Percentiles rank a stretch among this genome's conserved stretches.
These are phyloP conservation scores for Allochrocebus solatus DNA, from an alignment of 2,797 vertebrate species.

Conservation along the genomic window DNA sequence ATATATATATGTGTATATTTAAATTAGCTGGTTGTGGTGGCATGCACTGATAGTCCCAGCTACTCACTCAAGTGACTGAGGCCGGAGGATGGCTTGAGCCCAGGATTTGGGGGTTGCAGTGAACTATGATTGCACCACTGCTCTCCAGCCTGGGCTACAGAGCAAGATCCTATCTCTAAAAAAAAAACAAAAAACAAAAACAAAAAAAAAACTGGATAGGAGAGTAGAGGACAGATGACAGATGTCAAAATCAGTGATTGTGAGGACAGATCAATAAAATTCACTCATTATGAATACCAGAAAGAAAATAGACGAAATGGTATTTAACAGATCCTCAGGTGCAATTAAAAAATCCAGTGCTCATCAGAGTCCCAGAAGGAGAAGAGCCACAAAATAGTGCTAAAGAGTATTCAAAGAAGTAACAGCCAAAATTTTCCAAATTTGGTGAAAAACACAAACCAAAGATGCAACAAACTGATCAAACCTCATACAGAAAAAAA, in stretches of 20 bases:
- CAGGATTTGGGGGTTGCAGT: too few species aligned
- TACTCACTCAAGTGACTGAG: too few species aligned
- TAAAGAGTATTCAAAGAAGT: not conserved
- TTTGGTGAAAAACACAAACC: not conserved
- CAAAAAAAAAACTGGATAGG: not conserved
- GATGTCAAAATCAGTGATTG: not conserved
- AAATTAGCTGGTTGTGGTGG: too few species aligned
- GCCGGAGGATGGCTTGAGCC: too few species aligned
- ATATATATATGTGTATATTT: too few species aligned
- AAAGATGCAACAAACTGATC: not conserved
- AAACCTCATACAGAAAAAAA: not conserved
- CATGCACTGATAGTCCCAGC: too few species aligned
- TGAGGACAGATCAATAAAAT: not conserved
- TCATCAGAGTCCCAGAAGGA: not conserved
- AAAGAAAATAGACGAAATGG: not conserved
- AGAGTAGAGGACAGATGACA: not conserved
- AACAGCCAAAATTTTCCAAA: not conserved
- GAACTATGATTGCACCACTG: too few species aligned
- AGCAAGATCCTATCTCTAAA: too few species aligned
- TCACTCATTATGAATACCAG: not conserved
- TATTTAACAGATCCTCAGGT: not conserved
- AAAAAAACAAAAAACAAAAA: too few species aligned
- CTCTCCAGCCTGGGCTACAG: too few species aligned
- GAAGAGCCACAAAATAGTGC: not conserved
- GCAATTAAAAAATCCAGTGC: not conserved